These are phyloP conservation scores for Plotosus lineatus DNA, from an alignment of 2,113 vertebrate genomes.

Conservation along the genomic window DNA sequence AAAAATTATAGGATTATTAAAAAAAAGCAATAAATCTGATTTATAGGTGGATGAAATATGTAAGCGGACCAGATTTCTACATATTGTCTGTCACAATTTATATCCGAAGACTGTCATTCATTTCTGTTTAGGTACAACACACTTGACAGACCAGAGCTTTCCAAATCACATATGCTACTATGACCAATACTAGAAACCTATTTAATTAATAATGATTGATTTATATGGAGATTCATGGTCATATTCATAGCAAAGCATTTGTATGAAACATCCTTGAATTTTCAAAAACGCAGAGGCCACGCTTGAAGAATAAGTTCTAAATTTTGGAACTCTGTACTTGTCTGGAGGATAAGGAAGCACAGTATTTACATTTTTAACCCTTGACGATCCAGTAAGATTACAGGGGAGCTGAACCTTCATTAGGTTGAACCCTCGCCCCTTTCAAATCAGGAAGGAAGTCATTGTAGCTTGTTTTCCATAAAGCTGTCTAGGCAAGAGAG, in stretches of 20 bases:
- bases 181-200: not conserved
- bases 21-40: not conserved
- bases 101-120: not conserved
- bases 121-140: not conserved
- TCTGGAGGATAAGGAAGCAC: slow-evolving; percentile 62
- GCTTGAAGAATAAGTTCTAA: slow-evolving; percentile 43
- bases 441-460: slow-evolving; percentile 78
- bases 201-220: not conserved
- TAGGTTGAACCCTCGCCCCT: slow-evolving; percentile 64
- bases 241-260: slow-evolving; percentile 6
- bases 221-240: slow-evolving; percentile 16
- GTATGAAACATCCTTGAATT: not conserved
- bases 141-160: slow-evolving; percentile 1
- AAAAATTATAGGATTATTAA: not conserved
- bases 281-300: slow-evolving; percentile 14
- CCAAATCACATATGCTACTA: not conserved
- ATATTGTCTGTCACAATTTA: not conserved
- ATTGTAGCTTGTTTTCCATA: slow-evolving; percentile 67
- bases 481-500: slow-evolving; percentile 61
- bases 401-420: slow-evolving; percentile 60
- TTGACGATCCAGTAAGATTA: slow-evolving; percentile 67
- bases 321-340: slow-evolving; percentile 61
- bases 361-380: slow-evolving; percentile 70
- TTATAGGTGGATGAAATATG: not conserved
- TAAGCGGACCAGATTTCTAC: not conserved